Evolutionary conservation across 2,888 invertebrate genomes (phyloP), one percentile per base, ranked within the genome.

Genomic region (Baccha elongata): DNA sequence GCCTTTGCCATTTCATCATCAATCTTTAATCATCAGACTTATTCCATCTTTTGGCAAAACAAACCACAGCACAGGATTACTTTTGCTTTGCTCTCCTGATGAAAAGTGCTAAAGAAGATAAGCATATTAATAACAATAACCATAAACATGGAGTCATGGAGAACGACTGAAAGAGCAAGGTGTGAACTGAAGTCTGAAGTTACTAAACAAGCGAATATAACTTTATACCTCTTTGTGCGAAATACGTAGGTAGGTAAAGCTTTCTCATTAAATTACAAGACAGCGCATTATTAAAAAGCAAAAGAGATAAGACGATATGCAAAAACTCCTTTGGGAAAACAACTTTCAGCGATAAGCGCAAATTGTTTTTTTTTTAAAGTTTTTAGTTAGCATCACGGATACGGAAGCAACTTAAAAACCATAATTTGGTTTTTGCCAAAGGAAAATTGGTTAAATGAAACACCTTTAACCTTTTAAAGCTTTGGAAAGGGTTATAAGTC

Each of bases 101-200:
- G 48, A 74, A 73, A 65, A 65, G 65, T 74, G 65, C 55, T 67
- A 32, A 58, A 65, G 50, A 58, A 65, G 50, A 67, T 74, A 74
- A 74, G 65, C 58, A 50, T 50, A 40, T 65, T 65, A 74, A 74
- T 74, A 74, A 74, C 65, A 74, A 74, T 74, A 74, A 74, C 65
- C 74, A 65, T 74, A 74, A 74, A 74, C 65, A 74, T 58, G 21
- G 42, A 32, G 58, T n/a, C n/a, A n/a, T n/a, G n/a, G n/a, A n/a
- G n/a, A n/a, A n/a, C n/a, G n/a, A n/a, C n/a, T n/a, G n/a, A 8
- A 32, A 32, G 29, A 74, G 58, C 48, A 74, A 74, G 74, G 74
- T 74, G 58, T 65, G 74, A 74, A 67, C n/a, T 48, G 67, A 74
- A 65, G 74, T 74, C 48, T 65, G 74, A 74, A 67, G 13, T 48